Evolutionary conservation across 2,113 vertebrate species (phyloP).

Genomic region (Ceratotherium simum): DNA sequence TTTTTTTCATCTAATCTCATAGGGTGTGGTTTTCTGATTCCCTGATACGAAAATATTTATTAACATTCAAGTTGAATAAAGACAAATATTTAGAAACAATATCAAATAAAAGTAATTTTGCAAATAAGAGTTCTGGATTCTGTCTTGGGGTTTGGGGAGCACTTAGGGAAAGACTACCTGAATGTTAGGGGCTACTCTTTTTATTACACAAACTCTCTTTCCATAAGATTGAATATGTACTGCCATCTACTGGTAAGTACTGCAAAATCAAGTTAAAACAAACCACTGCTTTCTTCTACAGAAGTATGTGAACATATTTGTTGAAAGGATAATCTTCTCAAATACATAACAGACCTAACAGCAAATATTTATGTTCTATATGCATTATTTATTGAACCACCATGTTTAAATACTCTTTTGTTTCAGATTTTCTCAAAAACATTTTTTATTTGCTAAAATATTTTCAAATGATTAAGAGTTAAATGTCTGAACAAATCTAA

Average conservation of each 20-base stretch:
- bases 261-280: not conserved
- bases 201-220: not conserved
- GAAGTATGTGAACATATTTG: not conserved
- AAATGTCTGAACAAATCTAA: not conserved
- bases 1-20: not conserved
- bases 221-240: conserved; percentile 82
- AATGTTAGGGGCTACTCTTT: not conserved
- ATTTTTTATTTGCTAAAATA: conserved; percentile 15
- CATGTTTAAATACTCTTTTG: not conserved
- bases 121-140: conserved; percentile 48
- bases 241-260: conserved; percentile 87
- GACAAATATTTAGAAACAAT: conserved; percentile 57
- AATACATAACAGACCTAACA: not conserved
- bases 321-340: conserved; percentile 38
- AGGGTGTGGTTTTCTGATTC: conserved; percentile 3
- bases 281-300: not conserved
- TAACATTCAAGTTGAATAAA: conserved; percentile 49
- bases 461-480: not conserved
- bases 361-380: not conserved
- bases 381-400: not conserved
- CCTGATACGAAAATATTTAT: conserved; percentile 15
- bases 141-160: not conserved
- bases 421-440: not conserved
- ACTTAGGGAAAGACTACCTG: conserved; percentile 35
- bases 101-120: conserved; percentile 6